Evolutionary conservation across 2,888 invertebrate species (phyloP), one percentile per base, ranked within the genome.

Genomic region (Caenorhabditis uteleia): DNA sequence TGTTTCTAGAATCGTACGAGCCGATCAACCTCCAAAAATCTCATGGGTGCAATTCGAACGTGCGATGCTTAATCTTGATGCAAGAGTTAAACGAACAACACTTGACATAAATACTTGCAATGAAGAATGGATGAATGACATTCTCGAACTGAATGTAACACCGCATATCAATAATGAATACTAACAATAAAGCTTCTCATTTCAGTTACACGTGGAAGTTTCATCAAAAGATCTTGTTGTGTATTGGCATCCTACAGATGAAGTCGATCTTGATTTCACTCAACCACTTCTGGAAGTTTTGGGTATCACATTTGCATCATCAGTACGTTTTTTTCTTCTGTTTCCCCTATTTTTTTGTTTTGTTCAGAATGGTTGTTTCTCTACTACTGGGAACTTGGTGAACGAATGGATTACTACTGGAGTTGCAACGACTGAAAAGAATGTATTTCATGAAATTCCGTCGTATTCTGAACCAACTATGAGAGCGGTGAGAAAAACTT

Each of bases 251-350:
- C 36, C 51, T 10, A 18, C 18, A 8, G 29, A 44, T 27, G 27
- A 26, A 18, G 7, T 7, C 2, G 12, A 25, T 8, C 31, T 45
- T 6, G 44, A 48, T 29, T 47, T 42, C 20, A 44, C 48, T 21
- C 56, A 62, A n/a, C 62, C 62, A 6, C n/a, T 62, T 36, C 25
- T 62, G 8, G 62, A 62, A 26, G 14, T 56, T 26, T 25, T 62
- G 8, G 62, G 62, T 16, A 14, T 46, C 18, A 42, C 23, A 2
- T 62, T 62, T 14, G n/a, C 23, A 4, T 18, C 29, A 8, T 33
- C 62, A 48, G 51, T 56, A 26, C 39, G 61, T 25, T 16, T 10
- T 18, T 50, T 40, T 18, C 14, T 31, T 39, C n/a, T 27, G 4
- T 29, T 31, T n/a, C n/a, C n/a, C n/a, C 26, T 10, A 18, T 10